A percentile compares a stretch with the other conserved stretches of the same genome.
These are phyloP conservation scores for Callaeas wilsoni DNA, from an alignment of 2,113 vertebrate genomes.

Conservation along the genomic window DNA sequence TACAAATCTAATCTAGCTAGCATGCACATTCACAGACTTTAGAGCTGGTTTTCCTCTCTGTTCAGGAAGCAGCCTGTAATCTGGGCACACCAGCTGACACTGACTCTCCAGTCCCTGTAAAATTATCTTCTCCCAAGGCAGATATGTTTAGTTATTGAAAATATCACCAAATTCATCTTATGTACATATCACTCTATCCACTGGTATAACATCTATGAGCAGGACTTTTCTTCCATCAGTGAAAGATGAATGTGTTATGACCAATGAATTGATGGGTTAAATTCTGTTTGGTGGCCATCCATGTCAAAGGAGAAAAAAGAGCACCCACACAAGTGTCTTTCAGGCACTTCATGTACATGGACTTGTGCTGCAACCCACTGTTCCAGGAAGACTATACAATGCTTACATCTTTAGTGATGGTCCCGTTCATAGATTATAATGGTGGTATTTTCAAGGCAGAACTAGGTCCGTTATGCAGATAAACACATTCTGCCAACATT, in stretches of 20 bases:
- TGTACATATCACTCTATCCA: not conserved
- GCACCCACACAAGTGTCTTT: not conserved
- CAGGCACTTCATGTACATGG: not conserved
- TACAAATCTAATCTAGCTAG: slow-evolving; percentile 52
- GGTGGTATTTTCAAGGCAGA: not conserved
- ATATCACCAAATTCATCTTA: not conserved
- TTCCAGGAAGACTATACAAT: not conserved
- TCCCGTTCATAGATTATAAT: not conserved
- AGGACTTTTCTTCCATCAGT: not conserved
- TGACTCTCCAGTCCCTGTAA: not conserved
- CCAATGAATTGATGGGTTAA: not conserved
- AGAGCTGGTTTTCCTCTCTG: not conserved
- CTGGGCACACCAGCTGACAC: not conserved
- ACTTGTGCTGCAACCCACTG: not conserved
- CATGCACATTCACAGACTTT: slow-evolving; percentile 7
- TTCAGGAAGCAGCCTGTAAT: not conserved
- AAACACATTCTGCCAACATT: not conserved
- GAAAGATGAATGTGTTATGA: not conserved
- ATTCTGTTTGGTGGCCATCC: not conserved
- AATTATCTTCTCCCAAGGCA: not conserved
- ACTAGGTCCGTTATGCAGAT: not conserved
- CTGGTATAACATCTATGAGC: not conserved
- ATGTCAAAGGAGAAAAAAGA: not conserved
- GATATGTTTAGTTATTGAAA: not conserved
- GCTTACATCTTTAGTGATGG: not conserved